Evolutionary conservation across 2,888 invertebrate species (phyloP), one percentile per base, ranked within the genome.

Genomic region (Tenthredo mesomela): DNA sequence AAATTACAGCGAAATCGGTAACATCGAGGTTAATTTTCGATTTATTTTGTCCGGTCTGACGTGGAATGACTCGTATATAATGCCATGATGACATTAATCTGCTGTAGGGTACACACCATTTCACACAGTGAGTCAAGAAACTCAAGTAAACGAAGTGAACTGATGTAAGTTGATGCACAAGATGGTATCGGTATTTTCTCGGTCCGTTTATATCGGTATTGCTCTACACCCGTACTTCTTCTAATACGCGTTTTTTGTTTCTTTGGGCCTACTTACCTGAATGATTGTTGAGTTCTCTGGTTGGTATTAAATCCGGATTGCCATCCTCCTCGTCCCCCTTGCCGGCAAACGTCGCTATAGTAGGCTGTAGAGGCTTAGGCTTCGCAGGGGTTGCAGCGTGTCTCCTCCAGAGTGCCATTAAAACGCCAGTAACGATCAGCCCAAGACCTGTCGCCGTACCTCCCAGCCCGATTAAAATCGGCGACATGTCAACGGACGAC

Each of bases 261-360:
- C 18, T 54, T 43, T 2, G 3, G 25, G 73, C 3, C 25, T 47
- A 43, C 1, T 54, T 80, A 84, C 84, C 84, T 78, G 65, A 25
- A 88, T 92, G 92, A 89, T 93, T 92, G 87, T 90, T 90, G 86
- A 92, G 87, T 83, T 89, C 91, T 33, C 92, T 92, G 47, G 93
- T 92, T n/a, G 93, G 93, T 88, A 93, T 93, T 77, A 93, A 91
- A 89, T 93, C 93, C n/a, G 93, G 93, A 89, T 93, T 93, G 43
- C 93, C 92, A 80, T 93, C 93, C 86, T 93, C 93, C 80, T 91
- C 91, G 84, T 92, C 92, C 84, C 89, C 88, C 87, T 93, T 90
- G 84, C 91, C 88, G 82, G 90, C 87, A 86, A 91, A 90, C 85
- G 91, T 90, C 84, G 91, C 89, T 86, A 92, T 91, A 85, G 87